phyloP scores from a whole-genome alignment of 2,797 vertebrate genomes.

The Pyrocephalus nanus region DNA sequence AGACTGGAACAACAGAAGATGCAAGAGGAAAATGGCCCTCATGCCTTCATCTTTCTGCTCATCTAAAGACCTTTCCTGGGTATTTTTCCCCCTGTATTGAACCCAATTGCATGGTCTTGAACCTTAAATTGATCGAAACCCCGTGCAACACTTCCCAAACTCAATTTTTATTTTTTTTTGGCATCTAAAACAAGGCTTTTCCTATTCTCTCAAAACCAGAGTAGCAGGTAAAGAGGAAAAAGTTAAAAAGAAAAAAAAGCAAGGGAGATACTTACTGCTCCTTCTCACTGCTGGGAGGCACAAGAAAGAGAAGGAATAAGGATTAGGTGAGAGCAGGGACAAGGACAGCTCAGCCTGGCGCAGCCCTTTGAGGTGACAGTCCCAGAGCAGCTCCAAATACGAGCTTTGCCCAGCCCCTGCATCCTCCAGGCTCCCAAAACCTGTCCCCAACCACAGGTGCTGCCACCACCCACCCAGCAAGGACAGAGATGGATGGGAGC shows the following conservation, averaged over 20 bases:
- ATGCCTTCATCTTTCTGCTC: neutral
- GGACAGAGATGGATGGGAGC: neutral
- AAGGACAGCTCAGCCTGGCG: neutral
- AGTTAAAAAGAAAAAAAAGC: neutral
- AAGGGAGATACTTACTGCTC: slow-evolving; percentile 77
- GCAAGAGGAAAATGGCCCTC: neutral
- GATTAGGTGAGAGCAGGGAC: slow-evolving; percentile 2
- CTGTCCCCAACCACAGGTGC: neutral
- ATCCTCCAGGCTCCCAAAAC: neutral
- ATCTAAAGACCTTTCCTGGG: neutral
- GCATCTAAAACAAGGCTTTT: neutral
- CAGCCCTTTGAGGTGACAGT: neutral
- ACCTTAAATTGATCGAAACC: neutral
- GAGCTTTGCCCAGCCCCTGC: neutral
- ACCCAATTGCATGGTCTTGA: fast-evolving
- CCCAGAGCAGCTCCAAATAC: fast-evolving
- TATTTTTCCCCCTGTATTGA: neutral
- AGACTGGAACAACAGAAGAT: neutral
- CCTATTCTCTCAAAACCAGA: neutral
- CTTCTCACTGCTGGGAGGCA: slow-evolving; percentile 75
- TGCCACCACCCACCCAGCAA: neutral
- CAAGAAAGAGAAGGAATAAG: neutral
- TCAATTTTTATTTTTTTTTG: neutral
- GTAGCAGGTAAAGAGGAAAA: neutral
- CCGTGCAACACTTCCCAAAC: fast-evolving